Percentiles rank a stretch among this genome's conserved stretches.
Conservation (phyloP, 2,797 vertebrate genomes). For the Siniperca scherzeri region DNA sequence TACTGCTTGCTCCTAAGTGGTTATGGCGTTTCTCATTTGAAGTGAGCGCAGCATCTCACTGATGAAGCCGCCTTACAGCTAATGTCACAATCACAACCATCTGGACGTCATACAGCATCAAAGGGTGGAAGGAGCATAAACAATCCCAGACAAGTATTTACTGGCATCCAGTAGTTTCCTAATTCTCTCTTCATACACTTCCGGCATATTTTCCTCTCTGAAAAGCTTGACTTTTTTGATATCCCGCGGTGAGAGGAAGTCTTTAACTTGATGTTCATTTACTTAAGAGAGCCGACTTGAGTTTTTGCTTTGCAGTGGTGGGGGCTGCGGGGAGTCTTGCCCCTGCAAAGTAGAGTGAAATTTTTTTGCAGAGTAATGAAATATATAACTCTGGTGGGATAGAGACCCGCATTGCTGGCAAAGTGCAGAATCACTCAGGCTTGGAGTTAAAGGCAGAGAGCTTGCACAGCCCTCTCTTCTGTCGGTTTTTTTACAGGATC, state of each 20-base stretch:
- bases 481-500: not conserved
- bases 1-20: constrained; percentile 44
- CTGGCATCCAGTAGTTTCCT: constrained; percentile 59
- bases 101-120: constrained; percentile 69
- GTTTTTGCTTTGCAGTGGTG: constrained; percentile 21
- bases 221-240: constrained; percentile 40
- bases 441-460: constrained; percentile 40
- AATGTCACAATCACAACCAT: constrained; percentile 69
- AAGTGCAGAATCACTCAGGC: constrained; percentile 47
- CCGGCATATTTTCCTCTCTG: constrained; percentile 42
- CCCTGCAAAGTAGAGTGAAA: constrained; percentile 29
- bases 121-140: constrained; percentile 64
- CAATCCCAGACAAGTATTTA: constrained; percentile 64
- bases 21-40: constrained; percentile 44
- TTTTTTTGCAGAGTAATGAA: constrained; percentile 65
- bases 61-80: constrained; percentile 46
- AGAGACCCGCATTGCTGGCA: constrained; percentile 41
- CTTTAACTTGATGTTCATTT: constrained; percentile 50
- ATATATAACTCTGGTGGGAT: constrained; percentile 58
- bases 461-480: constrained; percentile 9
- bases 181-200: constrained; percentile 38
- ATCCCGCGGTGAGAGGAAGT: constrained; percentile 52
- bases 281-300: constrained; percentile 22
- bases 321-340: constrained; percentile 55
- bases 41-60: constrained; percentile 32